phyloP scores from a whole-genome alignment of 2,797 vertebrate genomes.

The Onychomys arenicola region DNA sequence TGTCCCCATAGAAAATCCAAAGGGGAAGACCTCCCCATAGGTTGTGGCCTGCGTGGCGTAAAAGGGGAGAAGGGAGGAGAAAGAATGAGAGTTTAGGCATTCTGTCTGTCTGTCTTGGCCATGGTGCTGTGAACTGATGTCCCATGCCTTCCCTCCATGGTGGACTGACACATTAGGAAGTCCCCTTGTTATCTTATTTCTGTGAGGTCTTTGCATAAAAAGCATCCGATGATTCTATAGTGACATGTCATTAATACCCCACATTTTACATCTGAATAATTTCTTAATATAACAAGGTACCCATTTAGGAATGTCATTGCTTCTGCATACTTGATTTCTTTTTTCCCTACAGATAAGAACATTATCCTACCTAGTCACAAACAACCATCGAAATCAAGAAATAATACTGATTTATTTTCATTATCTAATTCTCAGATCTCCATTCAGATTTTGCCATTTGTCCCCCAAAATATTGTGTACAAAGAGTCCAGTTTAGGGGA shows the following conservation, averaged over 20 bases:
- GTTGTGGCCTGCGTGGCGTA: neutral
- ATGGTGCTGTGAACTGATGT: neutral
- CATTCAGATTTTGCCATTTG: neutral
- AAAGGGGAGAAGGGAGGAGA: neutral
- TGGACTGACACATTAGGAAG: neutral
- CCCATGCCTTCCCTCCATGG: neutral
- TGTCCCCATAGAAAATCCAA: neutral
- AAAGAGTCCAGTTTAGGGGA: neutral
- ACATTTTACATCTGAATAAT: neutral
- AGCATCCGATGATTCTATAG: neutral
- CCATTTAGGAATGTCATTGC: neutral
- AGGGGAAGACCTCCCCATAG: neutral
- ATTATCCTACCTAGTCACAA: neutral
- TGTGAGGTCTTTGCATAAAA: neutral
- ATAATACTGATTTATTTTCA: neutral
- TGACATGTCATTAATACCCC: neutral
- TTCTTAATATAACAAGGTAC: no score
- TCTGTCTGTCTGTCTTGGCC: neutral
- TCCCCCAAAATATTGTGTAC: neutral
- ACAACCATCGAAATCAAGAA: neutral
- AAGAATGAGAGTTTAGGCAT: neutral
- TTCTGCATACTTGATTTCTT: neutral
- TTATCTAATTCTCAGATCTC: neutral
- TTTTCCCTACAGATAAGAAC: no score
- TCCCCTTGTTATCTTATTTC: neutral